A percentile compares a stretch with the other conserved stretches of the same genome.
Conservation (phyloP, 1,140 invertebrate genomes). For the Archivesica marissinica region DNA sequence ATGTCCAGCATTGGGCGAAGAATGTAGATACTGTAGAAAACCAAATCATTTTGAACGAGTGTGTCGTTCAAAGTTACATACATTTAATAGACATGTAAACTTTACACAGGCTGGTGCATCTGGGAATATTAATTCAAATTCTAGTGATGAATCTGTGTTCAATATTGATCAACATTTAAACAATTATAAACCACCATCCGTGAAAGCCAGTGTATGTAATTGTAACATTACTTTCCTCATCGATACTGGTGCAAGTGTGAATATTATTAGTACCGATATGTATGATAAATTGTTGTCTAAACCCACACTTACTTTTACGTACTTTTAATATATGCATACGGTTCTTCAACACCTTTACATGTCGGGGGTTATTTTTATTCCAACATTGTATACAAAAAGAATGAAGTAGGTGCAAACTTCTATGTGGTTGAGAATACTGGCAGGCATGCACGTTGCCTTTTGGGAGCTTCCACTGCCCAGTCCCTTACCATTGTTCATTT, state of each 20-base stretch:
- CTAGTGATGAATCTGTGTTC: not conserved
- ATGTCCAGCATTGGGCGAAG: not conserved
- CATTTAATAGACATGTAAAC: not conserved
- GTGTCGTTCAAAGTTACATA: not conserved
- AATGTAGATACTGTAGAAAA: not conserved
- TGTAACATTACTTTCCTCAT: not conserved
- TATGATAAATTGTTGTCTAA: not conserved
- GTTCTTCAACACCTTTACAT: slow-evolving; percentile 22
- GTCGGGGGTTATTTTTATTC: slow-evolving; percentile 16
- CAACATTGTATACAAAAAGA: not conserved
- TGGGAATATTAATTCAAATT: too few relatives aligned
- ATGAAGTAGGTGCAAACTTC: not conserved
- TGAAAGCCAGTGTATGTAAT: not conserved
- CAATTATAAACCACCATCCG: not conserved
- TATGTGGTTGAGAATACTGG: slow-evolving; percentile 23
- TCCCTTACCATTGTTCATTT: slow-evolving; percentile 29
- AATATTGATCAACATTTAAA: not conserved
- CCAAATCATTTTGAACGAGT: not conserved
- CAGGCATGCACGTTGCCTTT: not conserved
- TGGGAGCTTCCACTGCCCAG: not conserved
- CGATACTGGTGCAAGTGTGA: slow-evolving; percentile 32
- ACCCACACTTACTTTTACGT: not conserved
- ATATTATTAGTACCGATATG: slow-evolving; percentile 1
- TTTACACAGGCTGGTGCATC: not conserved
- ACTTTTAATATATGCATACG: slow-evolving; percentile 34